Evolutionary conservation across 1,140 invertebrate genomes (phyloP), one percentile per base, ranked within the genome.

Genomic region (Probaryconus sp.): DNA sequence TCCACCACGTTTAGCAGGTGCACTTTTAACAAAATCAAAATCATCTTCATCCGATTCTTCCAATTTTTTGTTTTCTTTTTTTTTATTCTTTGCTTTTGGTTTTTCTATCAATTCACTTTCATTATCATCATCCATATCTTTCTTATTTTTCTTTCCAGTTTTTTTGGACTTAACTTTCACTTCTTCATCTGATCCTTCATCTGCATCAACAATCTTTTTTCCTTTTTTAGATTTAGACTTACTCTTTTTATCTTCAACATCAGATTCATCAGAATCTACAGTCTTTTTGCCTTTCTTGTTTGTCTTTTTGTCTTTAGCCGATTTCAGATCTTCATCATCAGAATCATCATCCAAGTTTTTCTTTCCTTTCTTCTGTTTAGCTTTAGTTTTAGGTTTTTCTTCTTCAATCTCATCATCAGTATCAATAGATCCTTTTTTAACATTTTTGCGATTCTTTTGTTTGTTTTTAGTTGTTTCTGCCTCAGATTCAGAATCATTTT

Each of bases 121-220:
- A 81, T 89, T 85, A 69, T 85, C 86, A 76, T 60, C 47, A 18
- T 65, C 72, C 30, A 70, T 56, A 10, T 69, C 60, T n/a, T 77
- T 80, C 33, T 77, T 82, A 67, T 88, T 90, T 64, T 91, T 92
- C 65, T 90, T 90, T 35, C 87, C 88, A 30, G 86, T 83, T 38
- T 88, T 80, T 43, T 76, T 77, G 6, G 64, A 16, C 70, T 88
- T 87, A 3, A 75, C 70, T 26, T 81, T 81, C 35, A 85, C 78
- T 11, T 80, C 87, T 18, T 81, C 80, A 31, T 87, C 87, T 21
- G 85, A 85, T n/a, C n/a, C n/a, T 56, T 63, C 81, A 38, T 82
- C 81, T 30, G 85, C 85, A 58, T 87, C 85, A 45, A 87, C 81
- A 43, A 74, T 80, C 11, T 85, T 79, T 40, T 78, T 83, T 18